Percentiles rank a stretch among this genome's conserved stretches.
Evolutionary conservation across 2,888 invertebrate species (phyloP).

Genomic region (Stenolophus ochropezus): DNA sequence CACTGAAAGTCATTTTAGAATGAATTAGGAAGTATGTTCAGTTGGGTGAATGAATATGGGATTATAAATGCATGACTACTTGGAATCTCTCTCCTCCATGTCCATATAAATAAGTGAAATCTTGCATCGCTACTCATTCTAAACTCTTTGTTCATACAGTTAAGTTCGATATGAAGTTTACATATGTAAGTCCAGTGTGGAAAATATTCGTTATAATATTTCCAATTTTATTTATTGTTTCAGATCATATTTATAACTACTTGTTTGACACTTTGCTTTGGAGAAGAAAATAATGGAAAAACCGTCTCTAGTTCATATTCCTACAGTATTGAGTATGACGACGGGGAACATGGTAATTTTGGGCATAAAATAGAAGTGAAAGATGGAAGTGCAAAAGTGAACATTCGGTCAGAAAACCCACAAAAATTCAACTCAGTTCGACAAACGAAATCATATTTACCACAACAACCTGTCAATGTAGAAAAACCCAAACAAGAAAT

Average conservation of each 20-base stretch:
- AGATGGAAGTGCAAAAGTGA: slow-evolving; percentile 24
- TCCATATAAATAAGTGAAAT: slow-evolving; percentile 46
- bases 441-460: not conserved
- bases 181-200: slow-evolving; percentile 12
- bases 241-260: slow-evolving; percentile 42
- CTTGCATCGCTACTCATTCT: slow-evolving; percentile 8
- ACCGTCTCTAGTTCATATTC: slow-evolving; percentile 29
- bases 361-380: slow-evolving; percentile 56
- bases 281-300: slow-evolving; percentile 36
- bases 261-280: not conserved
- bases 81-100: slow-evolving; percentile 17
- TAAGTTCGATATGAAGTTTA: slow-evolving; percentile 36
- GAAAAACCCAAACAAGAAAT: not conserved
- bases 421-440: slow-evolving; percentile 15
- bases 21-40: slow-evolving; percentile 21
- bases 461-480: not conserved
- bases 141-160: slow-evolving; percentile 32
- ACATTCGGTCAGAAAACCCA: slow-evolving; percentile 7
- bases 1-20: slow-evolving; percentile 25
- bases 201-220: not conserved
- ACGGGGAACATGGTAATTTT: slow-evolving; percentile 38
- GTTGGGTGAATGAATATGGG: slow-evolving; percentile 34
- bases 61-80: slow-evolving; percentile 49
- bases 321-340: slow-evolving; percentile 43
- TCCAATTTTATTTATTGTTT: not conserved